These are phyloP conservation scores for Pogonomyrmex californicus DNA, from an alignment of 1,140 invertebrate genomes.

Conservation along the genomic window DNA sequence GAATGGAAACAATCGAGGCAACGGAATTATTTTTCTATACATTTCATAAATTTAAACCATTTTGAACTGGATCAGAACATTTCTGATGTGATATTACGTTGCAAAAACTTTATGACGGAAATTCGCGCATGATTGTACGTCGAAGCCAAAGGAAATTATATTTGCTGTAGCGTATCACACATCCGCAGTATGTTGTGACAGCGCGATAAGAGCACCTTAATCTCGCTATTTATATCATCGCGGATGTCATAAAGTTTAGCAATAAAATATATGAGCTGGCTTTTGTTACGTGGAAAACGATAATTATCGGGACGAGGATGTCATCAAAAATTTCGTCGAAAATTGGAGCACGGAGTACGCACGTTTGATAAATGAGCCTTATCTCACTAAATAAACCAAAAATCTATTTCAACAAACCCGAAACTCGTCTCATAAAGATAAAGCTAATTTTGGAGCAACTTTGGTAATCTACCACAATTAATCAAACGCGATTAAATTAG, in stretches of 20 bases:
- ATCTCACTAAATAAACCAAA: background rate
- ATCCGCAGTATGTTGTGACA: background rate
- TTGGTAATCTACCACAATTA: background rate
- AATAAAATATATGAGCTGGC: background rate
- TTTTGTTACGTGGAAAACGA: background rate
- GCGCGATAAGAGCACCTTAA: slow-evolving; percentile 61
- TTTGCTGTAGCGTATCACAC: background rate
- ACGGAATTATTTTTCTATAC: background rate
- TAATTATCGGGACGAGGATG: background rate
- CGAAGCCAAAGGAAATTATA: background rate
- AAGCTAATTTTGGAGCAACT: background rate
- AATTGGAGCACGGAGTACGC: slow-evolving; percentile 25
- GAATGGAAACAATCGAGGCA: background rate
- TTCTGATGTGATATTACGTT: background rate
- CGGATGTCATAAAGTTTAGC: slow-evolving; percentile 39
- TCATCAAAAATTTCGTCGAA: slow-evolving; percentile 44
- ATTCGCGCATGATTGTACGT: background rate
- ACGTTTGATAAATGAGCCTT: background rate
- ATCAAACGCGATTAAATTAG: background rate
- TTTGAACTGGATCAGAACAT: background rate
- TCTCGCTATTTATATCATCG: slow-evolving; percentile 55
- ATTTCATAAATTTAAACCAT: slow-evolving; percentile 1
- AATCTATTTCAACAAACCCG: background rate
- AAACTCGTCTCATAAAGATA: background rate
- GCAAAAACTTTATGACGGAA: background rate